phyloP scores from a whole-genome alignment of 1,140 invertebrate genomes.

The Nymphalis io region DNA sequence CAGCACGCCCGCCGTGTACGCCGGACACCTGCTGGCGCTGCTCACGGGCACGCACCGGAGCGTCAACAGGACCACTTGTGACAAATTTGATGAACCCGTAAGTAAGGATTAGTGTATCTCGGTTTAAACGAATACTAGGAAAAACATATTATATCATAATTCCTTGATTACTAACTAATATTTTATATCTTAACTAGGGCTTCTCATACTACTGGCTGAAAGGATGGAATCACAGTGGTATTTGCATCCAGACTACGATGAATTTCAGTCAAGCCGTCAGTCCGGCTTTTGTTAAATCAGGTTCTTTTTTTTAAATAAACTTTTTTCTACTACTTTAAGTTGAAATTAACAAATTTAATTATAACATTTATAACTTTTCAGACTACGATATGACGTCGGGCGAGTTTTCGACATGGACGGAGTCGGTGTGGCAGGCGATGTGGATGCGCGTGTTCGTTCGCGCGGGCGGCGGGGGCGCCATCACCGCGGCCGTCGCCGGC shows the following conservation, averaged over 20 bases:
- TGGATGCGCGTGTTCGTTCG: constrained; percentile 91
- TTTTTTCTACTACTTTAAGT: too few relatives aligned
- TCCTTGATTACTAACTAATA: background rate
- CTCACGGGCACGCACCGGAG: constrained; percentile 79
- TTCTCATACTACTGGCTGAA: constrained; percentile 82
- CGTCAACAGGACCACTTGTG: constrained; percentile 49
- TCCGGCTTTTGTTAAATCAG: constrained; percentile 88
- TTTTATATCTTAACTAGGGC: constrained; percentile 55
- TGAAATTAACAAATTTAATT: background rate
- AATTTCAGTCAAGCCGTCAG: constrained; percentile 88
- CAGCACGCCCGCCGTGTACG: constrained; percentile 78
- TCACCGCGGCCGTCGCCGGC: constrained; percentile 84
- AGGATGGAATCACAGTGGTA: constrained; percentile 83
- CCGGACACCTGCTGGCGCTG: constrained; percentile 74
- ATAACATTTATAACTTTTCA: constrained; percentile 62
- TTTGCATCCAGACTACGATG: constrained; percentile 88
- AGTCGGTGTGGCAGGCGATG: constrained; percentile 91
- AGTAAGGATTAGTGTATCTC: too few relatives aligned
- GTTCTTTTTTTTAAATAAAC: constrained; percentile 61
- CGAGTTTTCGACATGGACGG: constrained; percentile 94
- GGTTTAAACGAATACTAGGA: too few relatives aligned
- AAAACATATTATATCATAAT: background rate
- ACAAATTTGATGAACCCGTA: constrained; percentile 49
- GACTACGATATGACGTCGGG: constrained; percentile 91
- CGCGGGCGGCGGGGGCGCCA: constrained; percentile 86